Base-by-base conservation (phyloP, 30 jellyfish, hydroid and myxozoan genomes). In the Sanderia malayensis region DNA sequence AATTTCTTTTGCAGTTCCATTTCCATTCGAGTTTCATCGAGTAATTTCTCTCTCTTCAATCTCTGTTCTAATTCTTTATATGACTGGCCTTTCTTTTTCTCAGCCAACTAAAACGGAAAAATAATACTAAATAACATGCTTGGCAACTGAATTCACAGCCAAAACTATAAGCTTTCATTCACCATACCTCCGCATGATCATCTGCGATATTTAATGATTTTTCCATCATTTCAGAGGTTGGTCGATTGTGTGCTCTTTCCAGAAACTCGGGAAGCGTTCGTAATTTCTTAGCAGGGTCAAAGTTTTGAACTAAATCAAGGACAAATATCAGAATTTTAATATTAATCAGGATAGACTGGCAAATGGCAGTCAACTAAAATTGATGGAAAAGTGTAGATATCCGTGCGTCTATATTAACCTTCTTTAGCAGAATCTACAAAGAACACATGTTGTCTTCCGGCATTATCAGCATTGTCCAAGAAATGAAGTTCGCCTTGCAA, bases 341-440 rank as follows among this genome's bases (percentile, higher is more conserved):
- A n/a, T n/a, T n/a, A n/a, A n/a, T n/a, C n/a, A n/a, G n/a, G n/a
- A n/a, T n/a, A n/a, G n/a, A n/a, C n/a, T n/a, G n/a, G n/a, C n/a
- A n/a, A n/a, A n/a, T n/a, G n/a, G n/a, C n/a, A n/a, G n/a, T n/a
- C n/a, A n/a, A n/a, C n/a, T n/a, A n/a, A n/a, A n/a, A n/a, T n/a
- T n/a, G n/a, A n/a, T n/a, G n/a, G n/a, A n/a, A n/a, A n/a, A n/a
- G n/a, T n/a, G n/a, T n/a, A n/a, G n/a, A n/a, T n/a, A n/a, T n/a
- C n/a, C n/a, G n/a, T n/a, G n/a, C n/a, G n/a, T n/a, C n/a, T n/a
- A n/a, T n/a, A n/a, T n/a, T 31, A 53, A 72, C 94, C 94, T 64
- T 86, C 94, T 37, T 72, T 69, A 20, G 58, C 82, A 45, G 94
- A 26, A 28, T 87, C 94, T 0, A 87, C 94, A 73, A 87, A 87